Percentiles rank a stretch among this genome's conserved stretches.
These are phyloP conservation scores for Neria commutata DNA, from an alignment of 2,888 invertebrate genomes.

Conservation along the genomic window DNA sequence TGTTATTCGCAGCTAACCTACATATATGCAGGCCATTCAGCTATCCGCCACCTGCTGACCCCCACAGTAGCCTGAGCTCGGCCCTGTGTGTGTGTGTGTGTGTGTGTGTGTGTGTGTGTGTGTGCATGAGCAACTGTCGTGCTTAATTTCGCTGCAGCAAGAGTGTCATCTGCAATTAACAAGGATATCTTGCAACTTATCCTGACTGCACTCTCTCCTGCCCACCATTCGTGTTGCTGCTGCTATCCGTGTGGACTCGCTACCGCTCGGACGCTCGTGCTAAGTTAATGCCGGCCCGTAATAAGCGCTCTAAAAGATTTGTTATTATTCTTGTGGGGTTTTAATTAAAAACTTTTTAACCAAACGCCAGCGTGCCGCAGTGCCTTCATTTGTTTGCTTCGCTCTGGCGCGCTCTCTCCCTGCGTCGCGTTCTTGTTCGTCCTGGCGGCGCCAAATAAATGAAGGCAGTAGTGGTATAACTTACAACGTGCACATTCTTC, in stretches of 20 bases:
- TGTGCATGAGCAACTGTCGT: too few species aligned
- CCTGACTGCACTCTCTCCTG: too few species aligned
- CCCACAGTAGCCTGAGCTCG: too few species aligned
- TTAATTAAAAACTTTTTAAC: slow-evolving; percentile 22
- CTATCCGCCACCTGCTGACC: neutral
- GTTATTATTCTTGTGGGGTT: slow-evolving; percentile 17
- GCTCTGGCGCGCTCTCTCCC: too few species aligned
- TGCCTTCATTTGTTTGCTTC: too few species aligned
- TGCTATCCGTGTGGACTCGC: neutral
- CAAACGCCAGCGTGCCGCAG: too few species aligned
- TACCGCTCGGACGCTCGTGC: neutral
- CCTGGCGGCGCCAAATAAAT: neutral
- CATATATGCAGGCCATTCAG: neutral
- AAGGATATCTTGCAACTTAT: slow-evolving; percentile 49
- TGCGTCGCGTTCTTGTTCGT: neutral
- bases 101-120: too few species aligned
- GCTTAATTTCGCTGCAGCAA: neutral
- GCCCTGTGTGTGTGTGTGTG: too few species aligned
- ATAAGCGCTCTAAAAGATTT: slow-evolving; percentile 10
- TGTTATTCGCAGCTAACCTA: too few species aligned
- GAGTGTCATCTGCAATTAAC: slow-evolving; percentile 40
- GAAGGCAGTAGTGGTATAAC: neutral
- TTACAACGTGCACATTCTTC: neutral
- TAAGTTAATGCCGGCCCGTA: neutral
- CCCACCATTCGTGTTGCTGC: slow-evolving; percentile 9